Conservation (phyloP, 2,797 vertebrate genomes). For the Falco columbarius region DNA sequence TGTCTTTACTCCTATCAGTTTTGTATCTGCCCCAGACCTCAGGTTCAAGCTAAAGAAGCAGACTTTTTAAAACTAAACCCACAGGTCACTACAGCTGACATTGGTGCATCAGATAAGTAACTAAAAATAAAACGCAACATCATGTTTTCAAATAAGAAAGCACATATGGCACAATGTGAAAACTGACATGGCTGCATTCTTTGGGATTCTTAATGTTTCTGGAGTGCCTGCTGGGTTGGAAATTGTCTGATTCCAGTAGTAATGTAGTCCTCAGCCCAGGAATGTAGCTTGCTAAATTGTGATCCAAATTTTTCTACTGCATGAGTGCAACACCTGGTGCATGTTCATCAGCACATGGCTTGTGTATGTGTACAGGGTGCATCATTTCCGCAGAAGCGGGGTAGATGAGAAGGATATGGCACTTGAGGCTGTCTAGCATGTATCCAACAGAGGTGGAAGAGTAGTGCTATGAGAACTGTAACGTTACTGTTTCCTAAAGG, state of each 20-base stretch:
- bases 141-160: background rate
- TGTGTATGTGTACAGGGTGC: background rate
- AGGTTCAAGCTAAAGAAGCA: background rate
- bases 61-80: background rate
- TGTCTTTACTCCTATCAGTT: background rate
- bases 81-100: background rate
- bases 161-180: background rate
- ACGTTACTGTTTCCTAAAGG: background rate
- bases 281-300: background rate
- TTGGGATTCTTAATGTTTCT: background rate
- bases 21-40: background rate
- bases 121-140: background rate
- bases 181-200: background rate
- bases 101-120: background rate
- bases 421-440: background rate
- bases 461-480: background rate
- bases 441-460: background rate
- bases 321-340: background rate
- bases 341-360: constrained; percentile 1
- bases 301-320: background rate
- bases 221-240: constrained; percentile 1
- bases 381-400: background rate
- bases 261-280: background rate
- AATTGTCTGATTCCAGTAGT: background rate
- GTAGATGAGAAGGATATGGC: background rate